Percentiles rank a stretch among this genome's conserved stretches.
These are phyloP conservation scores for Ibycter americanus DNA, from an alignment of 2,797 vertebrate genomes.

Conservation along the genomic window DNA sequence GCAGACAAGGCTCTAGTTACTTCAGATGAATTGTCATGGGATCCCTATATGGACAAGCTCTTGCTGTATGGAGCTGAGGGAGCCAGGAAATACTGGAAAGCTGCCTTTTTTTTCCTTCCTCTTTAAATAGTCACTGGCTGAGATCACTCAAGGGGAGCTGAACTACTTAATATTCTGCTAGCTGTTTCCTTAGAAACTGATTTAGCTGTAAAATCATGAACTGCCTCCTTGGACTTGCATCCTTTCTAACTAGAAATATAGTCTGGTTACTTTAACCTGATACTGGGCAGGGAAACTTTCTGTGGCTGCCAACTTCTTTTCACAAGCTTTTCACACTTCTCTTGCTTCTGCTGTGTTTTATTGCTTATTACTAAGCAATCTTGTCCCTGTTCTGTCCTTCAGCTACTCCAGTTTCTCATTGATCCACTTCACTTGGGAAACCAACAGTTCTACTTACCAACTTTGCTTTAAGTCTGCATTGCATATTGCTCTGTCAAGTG, in stretches of 20 bases:
- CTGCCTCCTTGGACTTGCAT: not conserved
- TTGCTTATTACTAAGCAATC: not conserved
- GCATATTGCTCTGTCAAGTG: not conserved
- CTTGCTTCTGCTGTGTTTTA: not conserved
- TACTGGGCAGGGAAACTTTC: not conserved
- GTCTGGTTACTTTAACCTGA: not conserved
- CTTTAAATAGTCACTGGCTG: not conserved
- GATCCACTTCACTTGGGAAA: not conserved
- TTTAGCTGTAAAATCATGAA: constrained; percentile 43
- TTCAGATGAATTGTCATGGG: constrained; percentile 20
- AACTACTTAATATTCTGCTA: constrained; percentile 53
- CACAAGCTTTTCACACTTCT: not conserved
- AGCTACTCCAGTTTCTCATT: not conserved
- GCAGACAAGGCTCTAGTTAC: constrained; percentile 14
- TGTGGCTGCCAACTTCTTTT: not conserved
- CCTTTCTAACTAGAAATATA: not conserved
- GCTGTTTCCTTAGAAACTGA: constrained; percentile 39
- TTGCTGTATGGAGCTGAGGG: not conserved
- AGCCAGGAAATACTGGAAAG: constrained; percentile 34
- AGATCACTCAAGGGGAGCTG: not conserved
- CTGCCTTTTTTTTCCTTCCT: not conserved
- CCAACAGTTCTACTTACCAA: not conserved
- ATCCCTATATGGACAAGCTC: not conserved
- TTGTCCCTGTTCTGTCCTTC: not conserved
- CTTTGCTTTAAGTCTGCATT: not conserved